phyloP scores from a whole-genome alignment of 2,888 invertebrate species.

The Dichetophora obliterata region DNA sequence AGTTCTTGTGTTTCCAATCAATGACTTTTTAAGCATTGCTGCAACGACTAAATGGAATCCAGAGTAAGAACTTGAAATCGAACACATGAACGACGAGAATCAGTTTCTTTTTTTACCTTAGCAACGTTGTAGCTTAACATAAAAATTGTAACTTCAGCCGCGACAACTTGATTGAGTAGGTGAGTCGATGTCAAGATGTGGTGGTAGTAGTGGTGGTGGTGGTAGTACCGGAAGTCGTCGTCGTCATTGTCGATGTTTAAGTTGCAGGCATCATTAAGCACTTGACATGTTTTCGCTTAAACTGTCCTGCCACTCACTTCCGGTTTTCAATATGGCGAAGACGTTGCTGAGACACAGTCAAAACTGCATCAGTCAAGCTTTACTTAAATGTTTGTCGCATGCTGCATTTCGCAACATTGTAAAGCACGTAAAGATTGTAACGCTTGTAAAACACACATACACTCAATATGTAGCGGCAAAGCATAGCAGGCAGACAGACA shows the following conservation, averaged over 20 bases:
- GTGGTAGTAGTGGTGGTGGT: too few relatives aligned
- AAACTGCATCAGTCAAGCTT: background rate
- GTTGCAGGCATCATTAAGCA: slow-evolving; percentile 28
- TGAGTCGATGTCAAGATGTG: too few relatives aligned
- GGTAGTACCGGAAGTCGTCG: too few relatives aligned
- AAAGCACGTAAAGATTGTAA: background rate
- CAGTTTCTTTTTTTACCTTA: too few relatives aligned
- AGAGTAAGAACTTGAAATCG: too few relatives aligned
- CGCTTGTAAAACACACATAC: background rate
- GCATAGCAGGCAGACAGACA: slow-evolving; percentile 30
- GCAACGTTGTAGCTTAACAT: too few relatives aligned
- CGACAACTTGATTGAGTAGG: too few relatives aligned
- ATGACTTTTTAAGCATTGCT: too few relatives aligned
- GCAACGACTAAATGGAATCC: too few relatives aligned
- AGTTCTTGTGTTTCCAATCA: too few relatives aligned
- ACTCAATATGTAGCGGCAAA: slow-evolving; percentile 15
- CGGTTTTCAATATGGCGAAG: background rate
- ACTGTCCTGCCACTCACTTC: slow-evolving; percentile 18
- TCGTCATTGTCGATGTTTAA: background rate
- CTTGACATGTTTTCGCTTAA: slow-evolving; percentile 32
- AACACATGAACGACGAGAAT: too few relatives aligned
- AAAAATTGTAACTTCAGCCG: too few relatives aligned
- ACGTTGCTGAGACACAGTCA: background rate
- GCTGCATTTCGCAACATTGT: background rate
- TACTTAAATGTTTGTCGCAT: background rate